A percentile compares a stretch with the other conserved stretches of the same genome.
Evolutionary conservation across 2,797 vertebrate genomes (phyloP).

Genomic region (Pipistrellus pygmaeus): DNA sequence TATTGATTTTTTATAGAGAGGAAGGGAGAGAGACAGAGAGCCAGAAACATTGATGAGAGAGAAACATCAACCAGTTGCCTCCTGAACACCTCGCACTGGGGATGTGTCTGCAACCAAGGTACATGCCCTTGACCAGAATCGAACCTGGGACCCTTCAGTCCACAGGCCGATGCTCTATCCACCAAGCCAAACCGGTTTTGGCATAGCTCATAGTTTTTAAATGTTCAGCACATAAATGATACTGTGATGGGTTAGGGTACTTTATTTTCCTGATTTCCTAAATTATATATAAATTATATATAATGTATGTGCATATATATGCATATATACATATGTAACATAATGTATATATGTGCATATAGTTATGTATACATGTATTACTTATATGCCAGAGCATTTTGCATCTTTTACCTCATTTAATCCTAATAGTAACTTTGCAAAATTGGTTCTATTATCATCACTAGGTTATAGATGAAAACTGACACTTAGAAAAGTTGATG

Average conservation of each 20-base stretch:
- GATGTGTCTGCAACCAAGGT: too few relatives aligned
- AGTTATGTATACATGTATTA: neutral
- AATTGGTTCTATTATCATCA: neutral
- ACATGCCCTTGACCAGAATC: too few relatives aligned
- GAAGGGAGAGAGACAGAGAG: too few relatives aligned
- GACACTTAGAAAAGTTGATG: neutral
- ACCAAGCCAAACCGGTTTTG: too few relatives aligned
- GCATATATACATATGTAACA: neutral
- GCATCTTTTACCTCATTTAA: slow-evolving; percentile 10
- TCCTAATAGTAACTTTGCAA: neutral
- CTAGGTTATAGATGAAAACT: neutral
- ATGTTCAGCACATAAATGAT: neutral
- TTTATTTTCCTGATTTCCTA: neutral
- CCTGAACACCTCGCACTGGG: too few relatives aligned
- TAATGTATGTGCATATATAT: neutral
- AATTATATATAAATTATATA: neutral
- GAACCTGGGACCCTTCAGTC: too few relatives aligned
- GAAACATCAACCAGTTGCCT: too few relatives aligned
- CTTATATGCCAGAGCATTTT: neutral
- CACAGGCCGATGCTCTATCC: too few relatives aligned
- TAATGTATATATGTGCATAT: neutral
- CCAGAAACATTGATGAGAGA: too few relatives aligned
- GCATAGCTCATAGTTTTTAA: slow-evolving; percentile 7
- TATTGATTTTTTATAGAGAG: too few relatives aligned
- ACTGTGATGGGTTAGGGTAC: neutral